A percentile compares a stretch with the other conserved stretches of the same genome.
Evolutionary conservation across 64 coral and sea anemone species (phyloP).

Genomic region (Astreopora myriophthalma): DNA sequence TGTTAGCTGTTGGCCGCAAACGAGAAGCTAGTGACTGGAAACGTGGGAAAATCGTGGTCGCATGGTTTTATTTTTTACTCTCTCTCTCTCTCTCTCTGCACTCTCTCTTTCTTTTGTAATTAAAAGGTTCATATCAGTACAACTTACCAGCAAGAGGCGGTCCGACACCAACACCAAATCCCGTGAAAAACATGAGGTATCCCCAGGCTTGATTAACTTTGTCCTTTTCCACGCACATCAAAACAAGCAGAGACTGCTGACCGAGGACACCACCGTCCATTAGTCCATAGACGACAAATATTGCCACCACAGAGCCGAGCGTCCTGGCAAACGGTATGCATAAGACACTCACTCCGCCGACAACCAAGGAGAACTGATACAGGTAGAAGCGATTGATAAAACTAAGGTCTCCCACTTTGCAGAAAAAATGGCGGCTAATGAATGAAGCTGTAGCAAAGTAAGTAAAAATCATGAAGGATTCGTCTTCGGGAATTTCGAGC

Average conservation of each 20-base stretch:
- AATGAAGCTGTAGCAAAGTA: constrained; percentile 40
- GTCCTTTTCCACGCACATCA: background rate
- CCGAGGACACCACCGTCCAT: constrained; percentile 44
- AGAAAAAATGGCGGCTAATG: constrained; percentile 32
- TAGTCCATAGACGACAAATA: constrained; percentile 32
- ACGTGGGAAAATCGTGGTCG: no score
- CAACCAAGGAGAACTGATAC: background rate
- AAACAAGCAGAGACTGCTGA: constrained; percentile 1
- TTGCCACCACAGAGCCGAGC: background rate
- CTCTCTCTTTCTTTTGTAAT: no score
- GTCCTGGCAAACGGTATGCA: constrained; percentile 16
- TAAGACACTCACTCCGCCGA: constrained; percentile 19
- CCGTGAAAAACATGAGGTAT: background rate
- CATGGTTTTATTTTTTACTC: no score
- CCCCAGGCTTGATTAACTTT: constrained; percentile 53
- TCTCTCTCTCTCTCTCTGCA: no score
- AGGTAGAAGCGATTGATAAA: constrained; percentile 44
- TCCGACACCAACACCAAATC: background rate
- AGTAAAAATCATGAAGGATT: constrained; percentile 3
- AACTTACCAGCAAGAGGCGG: constrained; percentile 61
- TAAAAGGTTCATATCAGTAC: no score
- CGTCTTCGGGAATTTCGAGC: background rate
- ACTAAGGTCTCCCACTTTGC: constrained; percentile 30
- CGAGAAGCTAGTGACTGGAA: no score
- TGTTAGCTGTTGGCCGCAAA: no score